A percentile compares a stretch with the other conserved stretches of the same genome.
Evolutionary conservation across 2,113 vertebrate species (phyloP).

Genomic region (Ceyx margarethae): DNA sequence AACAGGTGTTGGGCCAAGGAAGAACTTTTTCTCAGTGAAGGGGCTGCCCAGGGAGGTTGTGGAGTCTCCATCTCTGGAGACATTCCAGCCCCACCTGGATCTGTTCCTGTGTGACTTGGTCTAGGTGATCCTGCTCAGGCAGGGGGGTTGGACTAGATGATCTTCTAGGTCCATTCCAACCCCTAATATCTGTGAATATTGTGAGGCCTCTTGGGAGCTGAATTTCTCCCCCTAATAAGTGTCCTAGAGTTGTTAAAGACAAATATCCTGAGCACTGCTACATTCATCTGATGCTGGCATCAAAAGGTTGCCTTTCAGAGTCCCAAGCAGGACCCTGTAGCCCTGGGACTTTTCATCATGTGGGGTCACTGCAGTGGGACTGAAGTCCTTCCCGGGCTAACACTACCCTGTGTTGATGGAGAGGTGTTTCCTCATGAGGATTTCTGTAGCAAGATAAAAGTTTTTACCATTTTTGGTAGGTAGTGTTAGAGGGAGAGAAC

Average conservation of each 20-base stretch:
- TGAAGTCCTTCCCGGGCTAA: background rate
- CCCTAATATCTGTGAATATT: background rate
- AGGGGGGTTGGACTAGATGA: too few relatives aligned
- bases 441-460: background rate
- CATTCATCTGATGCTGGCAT: background rate
- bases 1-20: background rate
- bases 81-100: too few relatives aligned
- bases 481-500: background rate
- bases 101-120: too few relatives aligned
- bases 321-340: background rate
- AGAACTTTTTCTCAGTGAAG: too few relatives aligned
- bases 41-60: too few relatives aligned
- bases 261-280: background rate
- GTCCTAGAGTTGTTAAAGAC: background rate
- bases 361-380: background rate
- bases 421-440: background rate
- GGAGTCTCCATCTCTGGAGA: too few relatives aligned
- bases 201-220: background rate
- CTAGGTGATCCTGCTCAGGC: too few relatives aligned
- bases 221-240: background rate
- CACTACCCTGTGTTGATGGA: background rate
- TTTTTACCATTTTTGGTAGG: background rate
- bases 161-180: too few relatives aligned
- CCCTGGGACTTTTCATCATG: background rate
- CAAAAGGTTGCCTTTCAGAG: accelerated